A percentile compares a stretch with the other conserved stretches of the same genome.
Conservation (phyloP, 2,797 vertebrate species). For the Stomatorhinus walkeri region DNA sequence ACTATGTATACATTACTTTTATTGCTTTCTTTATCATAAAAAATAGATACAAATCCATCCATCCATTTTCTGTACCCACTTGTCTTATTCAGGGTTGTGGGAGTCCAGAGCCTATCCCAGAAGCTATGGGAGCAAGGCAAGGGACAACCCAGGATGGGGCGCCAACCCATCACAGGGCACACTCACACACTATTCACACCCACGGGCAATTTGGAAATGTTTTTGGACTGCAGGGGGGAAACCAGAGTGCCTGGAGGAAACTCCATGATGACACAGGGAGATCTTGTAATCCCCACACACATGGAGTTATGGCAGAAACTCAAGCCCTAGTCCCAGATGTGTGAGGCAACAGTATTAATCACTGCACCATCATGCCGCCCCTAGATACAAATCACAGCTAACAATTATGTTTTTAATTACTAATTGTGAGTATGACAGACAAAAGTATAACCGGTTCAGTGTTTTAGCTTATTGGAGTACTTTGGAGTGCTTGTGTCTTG, state of each 20-base stretch:
- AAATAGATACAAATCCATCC: background rate
- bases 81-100: background rate
- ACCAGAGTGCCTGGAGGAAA: background rate
- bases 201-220: background rate
- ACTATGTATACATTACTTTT: background rate
- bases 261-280: background rate
- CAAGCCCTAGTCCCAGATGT: background rate
- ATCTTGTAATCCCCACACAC: background rate
- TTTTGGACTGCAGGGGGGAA: background rate
- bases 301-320: background rate
- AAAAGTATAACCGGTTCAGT: background rate
- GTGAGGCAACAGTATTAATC: background rate
- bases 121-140: background rate
- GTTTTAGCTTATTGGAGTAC: constrained; percentile 44
- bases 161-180: background rate
- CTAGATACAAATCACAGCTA: background rate
- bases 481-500: constrained; percentile 66
- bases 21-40: background rate
- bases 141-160: background rate
- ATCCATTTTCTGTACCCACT: background rate
- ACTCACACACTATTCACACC: background rate
- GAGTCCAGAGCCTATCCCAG: background rate
- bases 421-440: background rate
- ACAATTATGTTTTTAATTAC: background rate
- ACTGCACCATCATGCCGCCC: background rate